Conservation (phyloP, 2,797 vertebrate genomes). For the Otolemur crassicaudatus region DNA sequence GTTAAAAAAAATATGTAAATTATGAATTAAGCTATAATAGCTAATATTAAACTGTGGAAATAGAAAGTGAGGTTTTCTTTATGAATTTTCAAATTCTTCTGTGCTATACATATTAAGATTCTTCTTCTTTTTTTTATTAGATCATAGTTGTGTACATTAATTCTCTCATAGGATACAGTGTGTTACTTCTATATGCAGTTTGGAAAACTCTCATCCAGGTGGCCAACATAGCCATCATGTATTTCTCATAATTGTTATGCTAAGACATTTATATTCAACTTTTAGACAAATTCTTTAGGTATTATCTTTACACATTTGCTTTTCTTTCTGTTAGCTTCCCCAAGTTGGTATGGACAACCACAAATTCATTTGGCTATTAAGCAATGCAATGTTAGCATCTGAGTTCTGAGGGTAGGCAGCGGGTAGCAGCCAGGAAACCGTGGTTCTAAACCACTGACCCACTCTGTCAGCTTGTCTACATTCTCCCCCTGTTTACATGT, state of each 20-base stretch:
- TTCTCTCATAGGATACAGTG: no score
- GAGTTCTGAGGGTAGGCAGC: background rate
- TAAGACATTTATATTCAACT: no score
- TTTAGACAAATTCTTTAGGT: background rate
- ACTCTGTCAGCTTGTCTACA: background rate
- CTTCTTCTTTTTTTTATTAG: no score
- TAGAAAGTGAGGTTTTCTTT: background rate
- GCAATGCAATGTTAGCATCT: background rate
- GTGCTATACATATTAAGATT: background rate
- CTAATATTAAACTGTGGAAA: background rate
- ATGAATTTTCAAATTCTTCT: slow-evolving; percentile 13
- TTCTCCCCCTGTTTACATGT: background rate
- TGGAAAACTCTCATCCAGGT: no score
- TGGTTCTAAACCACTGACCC: slow-evolving; percentile 3
- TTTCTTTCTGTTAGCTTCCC: background rate
- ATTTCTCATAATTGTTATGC: no score
- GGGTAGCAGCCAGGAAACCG: background rate
- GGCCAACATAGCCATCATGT: no score
- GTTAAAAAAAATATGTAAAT: background rate
- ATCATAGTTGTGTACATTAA: no score
- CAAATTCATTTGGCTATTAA: background rate
- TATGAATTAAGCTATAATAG: background rate
- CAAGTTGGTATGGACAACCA: background rate
- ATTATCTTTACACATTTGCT: background rate
- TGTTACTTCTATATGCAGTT: no score